Evolutionary conservation across 2,113 vertebrate species (phyloP).

Genomic region (Ardeotis arabs): DNA sequence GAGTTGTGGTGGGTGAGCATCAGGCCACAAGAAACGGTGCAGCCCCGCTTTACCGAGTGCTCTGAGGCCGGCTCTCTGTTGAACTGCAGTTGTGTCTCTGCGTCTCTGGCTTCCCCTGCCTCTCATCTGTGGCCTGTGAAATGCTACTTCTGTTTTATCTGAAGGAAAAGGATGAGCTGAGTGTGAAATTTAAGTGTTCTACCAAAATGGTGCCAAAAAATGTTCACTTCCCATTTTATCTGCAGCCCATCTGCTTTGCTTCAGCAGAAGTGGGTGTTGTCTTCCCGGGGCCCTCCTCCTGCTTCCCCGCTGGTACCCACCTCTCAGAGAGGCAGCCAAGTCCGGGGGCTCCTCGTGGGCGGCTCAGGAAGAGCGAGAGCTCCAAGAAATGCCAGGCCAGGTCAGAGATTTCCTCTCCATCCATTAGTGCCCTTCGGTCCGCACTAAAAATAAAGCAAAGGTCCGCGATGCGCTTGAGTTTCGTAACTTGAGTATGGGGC

Average conservation of each 20-base stretch:
- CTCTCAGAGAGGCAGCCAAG: background rate
- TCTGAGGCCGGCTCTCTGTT: background rate
- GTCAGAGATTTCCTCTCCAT: background rate
- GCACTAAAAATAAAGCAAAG: background rate
- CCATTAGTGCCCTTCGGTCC: background rate
- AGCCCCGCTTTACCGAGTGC: background rate
- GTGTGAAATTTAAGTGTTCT: background rate
- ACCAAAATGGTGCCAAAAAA: background rate
- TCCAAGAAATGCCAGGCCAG: background rate
- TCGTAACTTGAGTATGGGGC: background rate
- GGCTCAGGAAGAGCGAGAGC: background rate
- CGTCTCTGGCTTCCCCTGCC: background rate
- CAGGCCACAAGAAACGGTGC: background rate
- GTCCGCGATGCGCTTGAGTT: background rate
- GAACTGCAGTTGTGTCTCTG: background rate
- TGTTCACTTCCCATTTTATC: background rate
- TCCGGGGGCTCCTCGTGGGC: background rate
- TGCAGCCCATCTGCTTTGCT: background rate
- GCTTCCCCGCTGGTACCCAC: background rate
- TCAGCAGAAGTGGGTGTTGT: background rate
- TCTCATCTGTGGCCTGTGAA: accelerated
- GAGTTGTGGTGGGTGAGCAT: accelerated
- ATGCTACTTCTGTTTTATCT: background rate
- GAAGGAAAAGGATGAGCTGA: background rate
- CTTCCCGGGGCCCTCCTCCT: background rate